phyloP scores from a whole-genome alignment of 2,888 invertebrate genomes.

The Ectropis crepuscularia region DNA sequence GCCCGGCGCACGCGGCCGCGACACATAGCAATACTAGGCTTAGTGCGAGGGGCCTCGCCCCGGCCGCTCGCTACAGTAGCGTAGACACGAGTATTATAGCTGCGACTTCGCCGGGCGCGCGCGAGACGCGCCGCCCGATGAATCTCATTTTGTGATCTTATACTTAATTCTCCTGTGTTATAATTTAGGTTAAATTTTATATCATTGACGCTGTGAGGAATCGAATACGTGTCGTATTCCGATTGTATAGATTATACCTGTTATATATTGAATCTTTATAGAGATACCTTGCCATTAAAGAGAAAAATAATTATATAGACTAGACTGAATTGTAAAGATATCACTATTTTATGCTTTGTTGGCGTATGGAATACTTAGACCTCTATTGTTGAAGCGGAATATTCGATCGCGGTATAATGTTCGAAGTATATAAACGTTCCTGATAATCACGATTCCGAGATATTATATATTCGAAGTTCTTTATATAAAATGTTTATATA shows the following conservation, averaged over 20 bases:
- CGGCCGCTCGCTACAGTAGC: constrained; percentile 79
- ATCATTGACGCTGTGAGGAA: constrained; percentile 84
- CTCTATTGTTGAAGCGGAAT: constrained; percentile 76
- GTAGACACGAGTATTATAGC: constrained; percentile 80
- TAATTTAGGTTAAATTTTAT: constrained; percentile 85
- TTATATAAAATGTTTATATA: constrained; percentile 64
- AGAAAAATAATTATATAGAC: constrained; percentile 82
- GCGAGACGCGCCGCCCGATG: constrained; percentile 73
- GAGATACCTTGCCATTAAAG: constrained; percentile 84
- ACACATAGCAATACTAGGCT: constrained; percentile 82
- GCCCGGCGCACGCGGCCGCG: constrained; percentile 51
- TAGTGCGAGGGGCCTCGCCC: constrained; percentile 71
- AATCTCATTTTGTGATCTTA: constrained; percentile 86
- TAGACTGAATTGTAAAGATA: constrained; percentile 85
- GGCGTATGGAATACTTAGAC: constrained; percentile 74
- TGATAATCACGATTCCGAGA: constrained; percentile 69
- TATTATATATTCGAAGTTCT: constrained; percentile 71
- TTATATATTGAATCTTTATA: constrained; percentile 84
- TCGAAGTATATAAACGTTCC: constrained; percentile 71
- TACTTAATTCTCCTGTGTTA: constrained; percentile 85
- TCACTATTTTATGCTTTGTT: constrained; percentile 85
- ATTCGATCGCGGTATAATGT: constrained; percentile 65
- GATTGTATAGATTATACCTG: constrained; percentile 81
- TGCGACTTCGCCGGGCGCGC: constrained; percentile 81
- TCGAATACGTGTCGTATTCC: constrained; percentile 78